phyloP scores from a whole-genome alignment of 2,797 vertebrate species.

The Potorous gilbertii region DNA sequence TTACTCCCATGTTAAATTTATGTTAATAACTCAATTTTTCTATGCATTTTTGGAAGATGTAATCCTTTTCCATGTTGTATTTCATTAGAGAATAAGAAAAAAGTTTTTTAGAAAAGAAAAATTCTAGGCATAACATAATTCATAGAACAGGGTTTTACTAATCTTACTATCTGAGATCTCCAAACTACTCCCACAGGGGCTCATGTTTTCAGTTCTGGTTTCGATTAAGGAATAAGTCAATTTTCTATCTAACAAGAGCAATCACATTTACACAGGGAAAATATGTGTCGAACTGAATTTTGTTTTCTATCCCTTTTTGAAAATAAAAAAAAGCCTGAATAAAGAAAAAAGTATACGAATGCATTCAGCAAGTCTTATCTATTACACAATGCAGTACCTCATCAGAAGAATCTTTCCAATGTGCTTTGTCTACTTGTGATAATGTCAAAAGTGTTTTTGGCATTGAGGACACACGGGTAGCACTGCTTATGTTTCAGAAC shows the following conservation, averaged over 20 bases:
- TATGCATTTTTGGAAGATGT: slow-evolving; percentile 32
- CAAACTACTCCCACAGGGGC: background rate
- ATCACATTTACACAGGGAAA: background rate
- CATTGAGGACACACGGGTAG: background rate
- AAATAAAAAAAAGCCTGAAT: slow-evolving; percentile 32
- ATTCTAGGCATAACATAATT: background rate
- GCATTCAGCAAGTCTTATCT: background rate
- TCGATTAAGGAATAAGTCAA: slow-evolving; percentile 51
- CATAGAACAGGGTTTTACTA: slow-evolving; percentile 39
- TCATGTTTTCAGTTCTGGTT: slow-evolving; percentile 54
- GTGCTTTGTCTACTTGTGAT: background rate
- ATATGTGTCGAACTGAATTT: slow-evolving; percentile 34
- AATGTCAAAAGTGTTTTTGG: background rate
- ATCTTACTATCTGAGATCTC: slow-evolving; percentile 50
- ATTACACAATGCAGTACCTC: background rate
- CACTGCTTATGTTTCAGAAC: background rate
- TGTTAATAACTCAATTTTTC: slow-evolving; percentile 50
- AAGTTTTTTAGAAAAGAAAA: slow-evolving; percentile 10
- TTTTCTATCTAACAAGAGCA: slow-evolving; percentile 63
- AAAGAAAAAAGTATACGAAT: slow-evolving; percentile 21
- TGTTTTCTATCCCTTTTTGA: slow-evolving; percentile 8
- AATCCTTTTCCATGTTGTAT: slow-evolving; percentile 50
- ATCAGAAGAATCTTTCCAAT: background rate
- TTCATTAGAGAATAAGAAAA: slow-evolving; percentile 25
- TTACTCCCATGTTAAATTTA: slow-evolving; percentile 54